Evolutionary conservation across 2,797 vertebrate species (phyloP), one percentile per base, ranked within the genome.

Genomic region (Antrozous pallidus): DNA sequence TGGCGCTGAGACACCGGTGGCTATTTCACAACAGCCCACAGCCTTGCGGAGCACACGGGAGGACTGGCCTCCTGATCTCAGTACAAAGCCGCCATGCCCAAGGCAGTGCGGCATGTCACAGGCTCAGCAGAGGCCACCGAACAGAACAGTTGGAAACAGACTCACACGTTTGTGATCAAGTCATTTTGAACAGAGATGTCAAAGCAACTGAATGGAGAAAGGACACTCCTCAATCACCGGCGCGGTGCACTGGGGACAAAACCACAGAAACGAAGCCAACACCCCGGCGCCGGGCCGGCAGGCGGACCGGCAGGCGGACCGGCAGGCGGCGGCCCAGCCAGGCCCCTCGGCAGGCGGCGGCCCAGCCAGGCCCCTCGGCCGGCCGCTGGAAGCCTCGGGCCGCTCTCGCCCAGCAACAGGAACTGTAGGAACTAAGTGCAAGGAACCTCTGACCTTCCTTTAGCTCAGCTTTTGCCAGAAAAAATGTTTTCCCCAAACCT

Each of bases 171-270:
- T 3, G 45, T 7, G 33, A 38, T 47, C 71, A 73, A 67, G 36
- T 47, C 38, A 65, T 71, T 88, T 38, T 51, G 36, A 80, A 88
- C 47, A n/a, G 84, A 91, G 71, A 93, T 70, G 77, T 38, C 67
- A 88, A 88, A 88, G 38, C 28, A 47, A 40, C 31, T 88, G 87
- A 88, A 92, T 6, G n/a, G 83, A 83, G 42, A 51, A 87, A 75
- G n/a, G 69, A 16, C 73, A 36, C 28, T 36, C 38, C 87, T 90
- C 58, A 58, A 75, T 88, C 65, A 45, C 12, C 22, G 47, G 63
- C 14, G 0, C 38, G 58, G 33, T 31, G 13, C 38, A 67, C 8
- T 9, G 26, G 70, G 47, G 45, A 82, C 22, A 26, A 40, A 70
- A 58, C 17, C 31, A 56, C 20, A 17, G 28, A 40, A 31, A 61